These are phyloP conservation scores for Urophycis tenuis DNA, from an alignment of 2,797 vertebrate species.

Conservation along the genomic window DNA sequence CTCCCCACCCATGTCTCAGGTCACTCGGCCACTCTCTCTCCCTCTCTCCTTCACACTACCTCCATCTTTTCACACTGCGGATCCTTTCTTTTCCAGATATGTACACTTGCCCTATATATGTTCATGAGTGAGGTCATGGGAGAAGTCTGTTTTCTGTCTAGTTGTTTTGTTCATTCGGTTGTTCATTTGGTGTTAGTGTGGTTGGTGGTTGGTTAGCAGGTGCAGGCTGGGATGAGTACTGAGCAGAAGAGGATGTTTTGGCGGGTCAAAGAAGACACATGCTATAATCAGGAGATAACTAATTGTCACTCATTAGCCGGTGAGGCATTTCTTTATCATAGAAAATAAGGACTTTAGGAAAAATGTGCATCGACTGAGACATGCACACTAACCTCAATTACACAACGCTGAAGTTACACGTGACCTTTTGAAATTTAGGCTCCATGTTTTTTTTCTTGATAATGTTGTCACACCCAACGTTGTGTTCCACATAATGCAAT, in stretches of 20 bases:
- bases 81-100: no score
- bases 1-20: no score
- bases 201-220: background rate
- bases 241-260: background rate
- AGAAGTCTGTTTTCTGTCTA: background rate
- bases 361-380: background rate
- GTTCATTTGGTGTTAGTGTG: background rate
- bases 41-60: no score
- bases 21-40: no score
- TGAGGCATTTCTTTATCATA: slow-evolving; percentile 1
- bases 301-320: background rate
- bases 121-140: no score
- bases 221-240: background rate
- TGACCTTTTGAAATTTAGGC: slow-evolving; percentile 44
- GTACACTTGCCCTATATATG: no score
- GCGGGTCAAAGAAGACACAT: background rate
- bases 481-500: slow-evolving; percentile 50
- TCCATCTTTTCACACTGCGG: no score
- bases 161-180: background rate
- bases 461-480: slow-evolving; percentile 43
- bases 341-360: background rate
- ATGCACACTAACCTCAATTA: slow-evolving; percentile 19
- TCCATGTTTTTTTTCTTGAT: slow-evolving; percentile 30
- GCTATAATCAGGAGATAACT: background rate
- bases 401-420: slow-evolving; percentile 23